Evolutionary conservation across 2,888 invertebrate genomes (phyloP), one percentile per base, ranked within the genome.

Genomic region (Diarsia rubi): DNA sequence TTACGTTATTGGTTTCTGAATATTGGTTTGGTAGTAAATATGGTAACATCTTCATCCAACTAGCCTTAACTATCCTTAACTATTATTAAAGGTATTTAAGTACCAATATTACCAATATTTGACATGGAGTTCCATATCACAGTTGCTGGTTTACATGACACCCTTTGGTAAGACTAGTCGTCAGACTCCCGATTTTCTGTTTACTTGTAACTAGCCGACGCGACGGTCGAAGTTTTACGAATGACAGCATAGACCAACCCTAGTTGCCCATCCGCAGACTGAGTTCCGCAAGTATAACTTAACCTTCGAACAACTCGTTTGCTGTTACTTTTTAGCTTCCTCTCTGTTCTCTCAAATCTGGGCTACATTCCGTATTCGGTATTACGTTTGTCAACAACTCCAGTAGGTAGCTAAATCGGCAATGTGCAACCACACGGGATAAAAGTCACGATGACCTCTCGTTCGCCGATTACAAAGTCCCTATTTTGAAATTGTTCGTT

Each of bases 61-160:
- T n/a, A n/a, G n/a, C n/a, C n/a, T n/a, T n/a, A n/a, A n/a, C n/a
- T n/a, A n/a, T n/a, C n/a, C n/a, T n/a, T n/a, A n/a, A n/a, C n/a
- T n/a, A n/a, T n/a, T n/a, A n/a, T n/a, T n/a, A n/a, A n/a, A n/a
- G n/a, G n/a, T n/a, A n/a, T n/a, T n/a, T n/a, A n/a, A n/a, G n/a
- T n/a, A n/a, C n/a, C n/a, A n/a, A n/a, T n/a, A n/a, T n/a, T n/a
- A n/a, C n/a, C n/a, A n/a, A n/a, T n/a, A n/a, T n/a, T n/a, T n/a
- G n/a, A n/a, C n/a, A n/a, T 49, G 0, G n/a, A 12, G 0, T 0
- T 0, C 0, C 49, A n/a, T n/a, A n/a, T 1, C 21, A n/a, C 52
- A 0, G 52, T n/a, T 49, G 9, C 49, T 49, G 21, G 21, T 49
- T 21, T 9, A 49, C 49, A 49, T 21, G 21, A 49, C 9, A 1